These are phyloP conservation scores for Coccyzus lansbergi DNA, from an alignment of 2,797 vertebrate genomes.

Conservation along the genomic window DNA sequence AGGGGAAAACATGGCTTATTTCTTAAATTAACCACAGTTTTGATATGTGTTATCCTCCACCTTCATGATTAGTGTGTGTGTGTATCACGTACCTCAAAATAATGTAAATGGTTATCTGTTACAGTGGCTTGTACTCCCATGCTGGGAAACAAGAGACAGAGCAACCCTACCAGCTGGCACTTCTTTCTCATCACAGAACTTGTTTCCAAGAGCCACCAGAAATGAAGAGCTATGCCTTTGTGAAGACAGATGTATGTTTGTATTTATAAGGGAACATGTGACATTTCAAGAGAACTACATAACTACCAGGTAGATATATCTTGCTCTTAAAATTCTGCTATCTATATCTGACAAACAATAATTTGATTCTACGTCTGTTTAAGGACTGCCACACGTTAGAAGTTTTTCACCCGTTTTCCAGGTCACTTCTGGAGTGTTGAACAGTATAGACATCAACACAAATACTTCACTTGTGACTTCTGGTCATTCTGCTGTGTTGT, in stretches of 20 bases:
- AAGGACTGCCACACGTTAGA: background rate
- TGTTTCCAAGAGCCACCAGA: background rate
- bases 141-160: background rate
- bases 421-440: background rate
- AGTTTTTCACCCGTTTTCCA: background rate
- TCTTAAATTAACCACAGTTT: background rate
- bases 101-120: background rate
- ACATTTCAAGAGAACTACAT: background rate
- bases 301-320: background rate
- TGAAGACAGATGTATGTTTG: background rate
- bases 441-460: background rate
- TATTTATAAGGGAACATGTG: background rate
- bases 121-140: background rate
- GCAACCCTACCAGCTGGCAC: background rate
- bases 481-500: background rate
- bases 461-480: background rate
- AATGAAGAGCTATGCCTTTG: background rate
- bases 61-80: background rate
- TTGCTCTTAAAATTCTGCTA: background rate
- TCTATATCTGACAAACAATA: background rate
- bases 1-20: background rate
- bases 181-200: background rate
- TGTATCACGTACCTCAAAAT: rapidly evolving
- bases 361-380: background rate
- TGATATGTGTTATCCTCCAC: background rate